Evolutionary conservation across 2,797 vertebrate genomes (phyloP).

Genomic region (Alosa sapidissima): DNA sequence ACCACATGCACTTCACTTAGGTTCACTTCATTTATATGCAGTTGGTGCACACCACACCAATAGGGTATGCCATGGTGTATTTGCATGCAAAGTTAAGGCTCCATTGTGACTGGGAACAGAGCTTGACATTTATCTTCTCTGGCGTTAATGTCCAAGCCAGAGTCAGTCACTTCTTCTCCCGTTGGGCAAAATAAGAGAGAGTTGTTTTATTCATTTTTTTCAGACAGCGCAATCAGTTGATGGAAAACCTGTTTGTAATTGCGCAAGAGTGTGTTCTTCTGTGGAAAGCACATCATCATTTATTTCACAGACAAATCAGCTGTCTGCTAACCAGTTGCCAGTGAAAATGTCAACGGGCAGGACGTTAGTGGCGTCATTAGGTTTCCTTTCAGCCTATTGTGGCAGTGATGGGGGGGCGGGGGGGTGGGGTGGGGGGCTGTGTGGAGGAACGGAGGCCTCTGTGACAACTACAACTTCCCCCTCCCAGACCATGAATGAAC

Average conservation of each 20-base stretch:
- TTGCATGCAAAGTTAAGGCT: background rate
- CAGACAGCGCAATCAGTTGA: background rate
- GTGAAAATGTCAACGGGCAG: slow-evolving; percentile 35
- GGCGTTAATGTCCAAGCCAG: background rate
- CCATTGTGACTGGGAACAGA: background rate
- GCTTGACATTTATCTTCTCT: slow-evolving; percentile 11
- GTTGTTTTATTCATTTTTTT: background rate
- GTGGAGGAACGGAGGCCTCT: background rate
- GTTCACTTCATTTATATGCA: slow-evolving; percentile 10
- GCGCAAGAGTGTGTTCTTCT: background rate
- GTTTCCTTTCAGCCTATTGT: slow-evolving; percentile 47
- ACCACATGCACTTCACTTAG: background rate
- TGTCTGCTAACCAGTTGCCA: slow-evolving; percentile 2
- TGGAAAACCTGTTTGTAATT: background rate
- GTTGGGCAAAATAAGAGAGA: background rate
- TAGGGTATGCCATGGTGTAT: background rate
- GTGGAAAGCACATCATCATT: background rate
- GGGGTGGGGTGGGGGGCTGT: background rate
- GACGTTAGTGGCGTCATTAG: slow-evolving; percentile 37
- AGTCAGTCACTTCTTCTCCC: background rate
- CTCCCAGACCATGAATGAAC: background rate
- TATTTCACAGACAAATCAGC: background rate
- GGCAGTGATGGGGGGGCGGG: slow-evolving; percentile 15
- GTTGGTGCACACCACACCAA: background rate
- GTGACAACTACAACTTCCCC: slow-evolving; percentile 18